Base-by-base conservation (phyloP, 2,888 invertebrate species). In the Chloromyia formosa region DNA sequence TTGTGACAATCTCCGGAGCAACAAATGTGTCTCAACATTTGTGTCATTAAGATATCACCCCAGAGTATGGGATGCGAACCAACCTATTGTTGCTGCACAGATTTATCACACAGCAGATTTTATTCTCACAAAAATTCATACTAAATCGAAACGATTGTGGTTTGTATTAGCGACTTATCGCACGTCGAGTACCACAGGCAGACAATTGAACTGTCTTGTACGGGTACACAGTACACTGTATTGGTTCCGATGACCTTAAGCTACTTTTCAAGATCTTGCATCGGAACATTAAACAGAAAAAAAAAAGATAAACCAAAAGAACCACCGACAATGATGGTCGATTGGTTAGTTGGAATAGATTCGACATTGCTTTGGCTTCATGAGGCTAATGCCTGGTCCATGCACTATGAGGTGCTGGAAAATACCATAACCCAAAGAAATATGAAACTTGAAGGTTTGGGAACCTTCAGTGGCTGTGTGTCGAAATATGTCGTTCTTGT, bases 201-300 rank as follows among this genome's bases (percentile, higher is more conserved):
- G 12, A n/a, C 35, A 62, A 62, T 62, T 62, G 62, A 62, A 35
- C 16, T 40, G 40, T 62, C 22, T 60, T 62, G 22, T 40, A 60
- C 23, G 9, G 40, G 12, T 42, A 49, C 49, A 49, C 16, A n/a
- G 7, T 35, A 35, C 16, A 12, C 18, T 60, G 62, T 62, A 62
- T 62, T 62, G 62, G 62, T 23, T 35, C 7, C 27, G 27, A 35
- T 62, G 62, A 62, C 62, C 62, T 62, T 62, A 62, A 62, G 62
- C 62, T 62, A 62, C 62, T 62, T 62, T 62, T 62, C 62, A 62
- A 62, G 62, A 62, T 62, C 62, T 42, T 49, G 16, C 14, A 49
- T 12, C 14, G 14, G 62, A 40, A 62, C 62, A 35, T 9, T 62
- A 62, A 40, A 4, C 35, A 40, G 27, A 35, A 35, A 35, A 35